Conservation (phyloP, 2,888 invertebrate genomes). For the Stenotaenia linearis region DNA sequence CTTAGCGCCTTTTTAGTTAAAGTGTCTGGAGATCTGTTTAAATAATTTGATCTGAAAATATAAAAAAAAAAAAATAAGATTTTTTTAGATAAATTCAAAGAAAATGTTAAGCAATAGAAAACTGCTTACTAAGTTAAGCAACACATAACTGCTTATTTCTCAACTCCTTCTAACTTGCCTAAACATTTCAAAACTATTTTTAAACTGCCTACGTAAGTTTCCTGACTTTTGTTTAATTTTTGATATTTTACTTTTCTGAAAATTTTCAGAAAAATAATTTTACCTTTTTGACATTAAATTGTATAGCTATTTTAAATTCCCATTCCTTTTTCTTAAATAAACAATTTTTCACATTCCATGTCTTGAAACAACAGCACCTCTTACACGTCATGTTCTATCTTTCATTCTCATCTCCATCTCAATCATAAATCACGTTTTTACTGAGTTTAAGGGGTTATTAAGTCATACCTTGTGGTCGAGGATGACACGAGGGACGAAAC, state of each 20-base stretch:
- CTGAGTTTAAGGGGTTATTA: neutral
- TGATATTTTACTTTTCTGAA: neutral
- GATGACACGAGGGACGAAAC: neutral
- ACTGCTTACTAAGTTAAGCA: neutral
- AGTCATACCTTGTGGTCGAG: neutral
- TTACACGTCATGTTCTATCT: too few species aligned
- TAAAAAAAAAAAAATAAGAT: neutral
- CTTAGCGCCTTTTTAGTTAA: neutral
- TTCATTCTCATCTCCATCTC: too few species aligned
- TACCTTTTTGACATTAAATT: too few species aligned
- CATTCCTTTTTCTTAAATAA: too few species aligned
- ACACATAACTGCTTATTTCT: neutral
- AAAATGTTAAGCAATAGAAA: neutral
- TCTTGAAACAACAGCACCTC: too few species aligned
- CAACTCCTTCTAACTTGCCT: neutral
- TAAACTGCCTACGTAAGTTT: neutral
- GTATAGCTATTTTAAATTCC: too few species aligned
- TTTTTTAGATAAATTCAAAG: too few species aligned
- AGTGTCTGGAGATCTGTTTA: neutral
- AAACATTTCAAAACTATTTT: neutral
- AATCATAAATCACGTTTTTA: too few species aligned
- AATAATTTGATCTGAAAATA: neutral
- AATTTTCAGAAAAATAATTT: too few species aligned
- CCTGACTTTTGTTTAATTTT: too few species aligned
- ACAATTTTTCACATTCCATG: too few species aligned